phyloP scores from a whole-genome alignment of 2,888 invertebrate genomes.

The Mycogona germanica region DNA sequence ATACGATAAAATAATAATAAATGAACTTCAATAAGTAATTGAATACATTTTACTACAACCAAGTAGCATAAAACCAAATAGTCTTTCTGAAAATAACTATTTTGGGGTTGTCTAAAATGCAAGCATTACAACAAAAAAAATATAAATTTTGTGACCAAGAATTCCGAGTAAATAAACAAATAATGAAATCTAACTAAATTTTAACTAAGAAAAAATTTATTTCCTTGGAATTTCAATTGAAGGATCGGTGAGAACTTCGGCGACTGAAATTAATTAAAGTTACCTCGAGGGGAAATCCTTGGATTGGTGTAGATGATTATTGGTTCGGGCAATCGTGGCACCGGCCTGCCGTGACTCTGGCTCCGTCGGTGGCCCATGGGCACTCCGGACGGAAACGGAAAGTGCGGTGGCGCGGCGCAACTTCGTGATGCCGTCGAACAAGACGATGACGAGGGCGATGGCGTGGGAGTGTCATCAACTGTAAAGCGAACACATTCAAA shows the following conservation, averaged over 20 bases:
- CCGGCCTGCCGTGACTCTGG: slow-evolving; percentile 15
- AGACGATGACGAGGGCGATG: slow-evolving; percentile 13
- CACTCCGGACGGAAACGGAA: slow-evolving; percentile 3
- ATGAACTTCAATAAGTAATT: neutral
- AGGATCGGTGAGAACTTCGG: too few relatives aligned
- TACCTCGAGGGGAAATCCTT: slow-evolving; percentile 12
- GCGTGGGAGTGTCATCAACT: slow-evolving; percentile 13
- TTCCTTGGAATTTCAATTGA: too few relatives aligned
- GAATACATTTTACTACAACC: too few relatives aligned
- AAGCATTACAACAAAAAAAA: too few relatives aligned
- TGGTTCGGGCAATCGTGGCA: slow-evolving; percentile 6
- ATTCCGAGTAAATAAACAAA: too few relatives aligned
- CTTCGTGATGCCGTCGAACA: slow-evolving; percentile 11
- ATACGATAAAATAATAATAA: neutral
- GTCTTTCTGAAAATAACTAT: too few relatives aligned
- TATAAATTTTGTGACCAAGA: too few relatives aligned
- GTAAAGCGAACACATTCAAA: neutral
- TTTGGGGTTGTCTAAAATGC: too few relatives aligned
- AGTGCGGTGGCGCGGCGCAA: slow-evolving; percentile 10
- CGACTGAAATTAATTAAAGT: too few relatives aligned
- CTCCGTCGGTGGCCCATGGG: slow-evolving; percentile 10
- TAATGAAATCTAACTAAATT: too few relatives aligned
- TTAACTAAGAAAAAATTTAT: too few relatives aligned
- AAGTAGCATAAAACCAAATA: too few relatives aligned
- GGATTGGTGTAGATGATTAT: slow-evolving; percentile 12